Evolutionary conservation across 2,888 invertebrate species (phyloP).

Genomic region (Tenthredo livida): DNA sequence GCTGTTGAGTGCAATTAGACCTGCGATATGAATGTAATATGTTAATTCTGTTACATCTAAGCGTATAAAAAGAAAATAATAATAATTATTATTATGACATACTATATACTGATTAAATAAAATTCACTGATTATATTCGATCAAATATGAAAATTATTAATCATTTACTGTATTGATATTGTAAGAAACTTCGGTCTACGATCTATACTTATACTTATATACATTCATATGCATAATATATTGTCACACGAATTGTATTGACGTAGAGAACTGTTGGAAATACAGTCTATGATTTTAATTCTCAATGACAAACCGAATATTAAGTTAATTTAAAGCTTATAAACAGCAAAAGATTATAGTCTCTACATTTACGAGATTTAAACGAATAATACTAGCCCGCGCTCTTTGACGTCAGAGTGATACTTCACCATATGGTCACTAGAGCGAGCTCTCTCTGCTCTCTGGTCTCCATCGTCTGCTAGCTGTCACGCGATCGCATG

Average conservation of each 20-base stretch:
- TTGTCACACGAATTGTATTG: background rate
- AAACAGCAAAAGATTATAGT: background rate
- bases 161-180: background rate
- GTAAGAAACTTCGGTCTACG: background rate
- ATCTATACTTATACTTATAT: background rate
- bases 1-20: background rate
- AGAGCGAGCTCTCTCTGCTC: conserved; percentile 10
- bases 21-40: background rate
- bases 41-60: background rate
- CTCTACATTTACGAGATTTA: background rate
- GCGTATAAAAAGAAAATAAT: background rate
- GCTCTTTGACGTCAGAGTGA: conserved; percentile 7
- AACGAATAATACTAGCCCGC: background rate
- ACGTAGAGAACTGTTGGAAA: background rate
- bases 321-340: background rate
- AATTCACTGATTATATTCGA: background rate
- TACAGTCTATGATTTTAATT: background rate
- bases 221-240: background rate
- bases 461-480: background rate
- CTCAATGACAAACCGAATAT: background rate
- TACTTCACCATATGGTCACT: background rate
- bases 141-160: background rate
- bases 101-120: background rate
- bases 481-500: conserved; percentile 14
- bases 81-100: background rate